Base-by-base conservation (phyloP, 2,888 invertebrate genomes). In the Cheilosia urbana region DNA sequence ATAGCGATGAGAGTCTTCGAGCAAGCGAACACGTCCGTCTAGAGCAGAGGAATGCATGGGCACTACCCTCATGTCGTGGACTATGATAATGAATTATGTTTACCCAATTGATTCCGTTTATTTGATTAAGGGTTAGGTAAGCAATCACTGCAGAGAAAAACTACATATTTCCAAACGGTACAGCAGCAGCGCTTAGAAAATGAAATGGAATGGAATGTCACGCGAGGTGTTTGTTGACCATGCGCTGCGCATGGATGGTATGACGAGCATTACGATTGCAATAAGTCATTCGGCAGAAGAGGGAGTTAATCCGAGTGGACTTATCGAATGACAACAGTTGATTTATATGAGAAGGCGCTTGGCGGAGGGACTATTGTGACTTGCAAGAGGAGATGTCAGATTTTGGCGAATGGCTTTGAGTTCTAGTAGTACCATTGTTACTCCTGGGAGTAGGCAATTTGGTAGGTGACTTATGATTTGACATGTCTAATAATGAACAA, bases 51-150 rank as follows among this genome's bases (percentile, higher is more conserved):
- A 19, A 47, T 55, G 53, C 34, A 37, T 34, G 57, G 55, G 66
- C 57, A 57, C 45, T 57, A 72, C 85, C 85, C 85, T 85, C 85
- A 85, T 85, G 76, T 76, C 81, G 76, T 81, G 66, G 76, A 72
- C 76, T 40, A 76, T 68, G 79, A 72, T 72, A 79, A 79, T 79
- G 85, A 85, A 85, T 75, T 81, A 85, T 81, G 85, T 81, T 81
- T 81, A 58, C 68, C 80, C 71, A 81, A 81, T 76, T 76, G 81
- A 81, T 72, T 66, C 45, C 71, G 63, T 66, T 77, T 81, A 80
- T 63, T 76, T 85, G 84, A 85, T 85, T 68, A 76, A 76, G 65
- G 71, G 71, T 63, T 85, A 68, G 73, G 73, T 40, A 65, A 65
- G 30, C 37, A 57, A 40, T 9, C 19, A 13, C 40, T 27, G 40